Conservation (phyloP, 2,113 vertebrate species). For the Tapirus terrestris region DNA sequence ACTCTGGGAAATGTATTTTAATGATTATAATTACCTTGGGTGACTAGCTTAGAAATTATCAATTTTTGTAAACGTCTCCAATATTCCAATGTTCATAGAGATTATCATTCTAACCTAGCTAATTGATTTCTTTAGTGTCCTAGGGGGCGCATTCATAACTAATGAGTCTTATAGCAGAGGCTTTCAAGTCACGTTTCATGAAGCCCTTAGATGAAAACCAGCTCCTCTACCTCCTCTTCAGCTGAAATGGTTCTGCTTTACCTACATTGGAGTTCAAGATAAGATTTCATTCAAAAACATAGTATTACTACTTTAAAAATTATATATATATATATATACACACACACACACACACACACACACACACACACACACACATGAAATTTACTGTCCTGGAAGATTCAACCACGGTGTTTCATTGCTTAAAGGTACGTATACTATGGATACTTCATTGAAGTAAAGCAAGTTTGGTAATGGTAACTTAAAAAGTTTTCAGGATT, state of each 20-base stretch:
- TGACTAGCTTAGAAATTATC: background rate
- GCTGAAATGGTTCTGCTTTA: background rate
- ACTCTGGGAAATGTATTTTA: background rate
- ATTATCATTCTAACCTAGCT: slow-evolving; percentile 1
- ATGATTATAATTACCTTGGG: background rate
- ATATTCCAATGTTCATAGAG: slow-evolving; percentile 2
- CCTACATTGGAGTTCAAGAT: background rate
- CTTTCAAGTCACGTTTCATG: background rate
- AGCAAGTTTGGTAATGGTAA: background rate
- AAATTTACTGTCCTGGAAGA: background rate
- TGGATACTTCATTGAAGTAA: background rate
- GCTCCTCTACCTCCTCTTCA: background rate
- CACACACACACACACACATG: too few relatives aligned
- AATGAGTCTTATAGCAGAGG: background rate
- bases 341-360: background rate
- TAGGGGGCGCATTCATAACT: background rate
- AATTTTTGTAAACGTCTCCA: background rate
- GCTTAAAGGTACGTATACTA: background rate
- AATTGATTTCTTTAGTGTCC: background rate
- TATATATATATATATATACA: background rate
- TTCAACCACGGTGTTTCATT: background rate
- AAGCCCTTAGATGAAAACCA: background rate
- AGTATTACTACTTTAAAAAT: background rate
- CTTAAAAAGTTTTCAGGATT: background rate
- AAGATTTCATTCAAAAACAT: slow-evolving; percentile 18